phyloP scores from a whole-genome alignment of 2,888 invertebrate genomes.

The Notodonta ziczac region DNA sequence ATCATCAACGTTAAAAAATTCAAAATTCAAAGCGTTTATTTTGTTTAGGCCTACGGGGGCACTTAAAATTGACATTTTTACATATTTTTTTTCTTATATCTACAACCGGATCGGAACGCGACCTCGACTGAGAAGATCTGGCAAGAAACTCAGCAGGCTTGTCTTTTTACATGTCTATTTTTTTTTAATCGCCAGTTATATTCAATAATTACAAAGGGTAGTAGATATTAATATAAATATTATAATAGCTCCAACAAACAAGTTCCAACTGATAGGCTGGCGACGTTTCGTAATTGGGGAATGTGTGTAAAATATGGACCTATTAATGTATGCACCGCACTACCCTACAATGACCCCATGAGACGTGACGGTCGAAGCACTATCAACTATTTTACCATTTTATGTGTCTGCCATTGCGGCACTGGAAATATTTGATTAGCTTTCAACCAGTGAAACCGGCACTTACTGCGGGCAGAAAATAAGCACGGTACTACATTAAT shows the following conservation, averaged over 20 bases:
- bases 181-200: too few relatives aligned
- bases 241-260: too few relatives aligned
- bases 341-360: neutral
- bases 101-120: too few relatives aligned
- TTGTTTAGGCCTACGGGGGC: too few relatives aligned
- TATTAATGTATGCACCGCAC: neutral
- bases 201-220: too few relatives aligned
- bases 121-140: too few relatives aligned
- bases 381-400: neutral
- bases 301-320: neutral
- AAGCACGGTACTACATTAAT: neutral
- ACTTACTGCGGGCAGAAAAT: slow-evolving; percentile 11
- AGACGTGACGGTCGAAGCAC: neutral
- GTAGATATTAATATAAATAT: too few relatives aligned
- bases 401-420: slow-evolving; percentile 1
- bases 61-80: too few relatives aligned
- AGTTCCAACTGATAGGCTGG: neutral
- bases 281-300: neutral
- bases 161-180: too few relatives aligned
- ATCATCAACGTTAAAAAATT: neutral
- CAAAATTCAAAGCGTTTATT: too few relatives aligned
- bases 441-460: slow-evolving; percentile 16
- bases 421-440: slow-evolving; percentile 25
- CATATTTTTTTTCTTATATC: too few relatives aligned
- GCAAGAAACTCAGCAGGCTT: too few relatives aligned